A percentile compares a stretch with the other conserved stretches of the same genome.
Conservation (phyloP, 2,888 invertebrate species). For the Drosophila cognata region DNA sequence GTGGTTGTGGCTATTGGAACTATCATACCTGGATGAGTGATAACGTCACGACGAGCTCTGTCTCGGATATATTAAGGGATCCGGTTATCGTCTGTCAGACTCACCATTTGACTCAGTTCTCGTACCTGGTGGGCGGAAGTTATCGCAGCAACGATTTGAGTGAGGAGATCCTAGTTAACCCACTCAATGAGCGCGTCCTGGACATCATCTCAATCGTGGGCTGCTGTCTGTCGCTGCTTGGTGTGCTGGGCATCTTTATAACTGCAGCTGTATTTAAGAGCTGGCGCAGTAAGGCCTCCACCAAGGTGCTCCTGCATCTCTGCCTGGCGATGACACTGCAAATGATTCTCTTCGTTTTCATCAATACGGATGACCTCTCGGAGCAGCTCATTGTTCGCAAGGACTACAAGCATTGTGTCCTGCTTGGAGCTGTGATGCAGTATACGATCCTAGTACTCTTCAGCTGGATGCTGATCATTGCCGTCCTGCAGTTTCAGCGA, state of each 20-base stretch:
- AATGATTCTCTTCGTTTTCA: constrained; percentile 85
- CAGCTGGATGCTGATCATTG: constrained; percentile 90
- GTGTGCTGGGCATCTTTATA: constrained; percentile 87
- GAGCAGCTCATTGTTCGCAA: constrained; percentile 60
- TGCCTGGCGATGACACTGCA: constrained; percentile 88
- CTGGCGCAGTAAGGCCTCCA: constrained; percentile 88
- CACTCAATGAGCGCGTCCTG: constrained; percentile 85
- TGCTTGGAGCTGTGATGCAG: constrained; percentile 88
- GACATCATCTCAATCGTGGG: constrained; percentile 88
- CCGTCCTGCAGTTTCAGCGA: constrained; percentile 88
- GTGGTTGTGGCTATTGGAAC: constrained; percentile 88
- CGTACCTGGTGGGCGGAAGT: constrained; percentile 86
- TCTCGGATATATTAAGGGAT: constrained; percentile 45
- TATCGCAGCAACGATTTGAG: constrained; percentile 79
- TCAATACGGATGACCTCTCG: constrained; percentile 71
- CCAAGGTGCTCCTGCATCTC: constrained; percentile 88
- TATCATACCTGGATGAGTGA: constrained; percentile 87
- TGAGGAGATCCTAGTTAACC: constrained; percentile 76
- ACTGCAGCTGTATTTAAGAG: constrained; percentile 87
- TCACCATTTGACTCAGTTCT: constrained; percentile 88
- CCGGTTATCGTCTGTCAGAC: constrained; percentile 86
- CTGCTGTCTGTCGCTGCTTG: constrained; percentile 87
- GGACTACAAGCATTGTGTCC: constrained; percentile 85
- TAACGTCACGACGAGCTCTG: constrained; percentile 84
- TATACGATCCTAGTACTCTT: constrained; percentile 89